phyloP scores from a whole-genome alignment of 2,888 invertebrate species.

The Elysia crispata region DNA sequence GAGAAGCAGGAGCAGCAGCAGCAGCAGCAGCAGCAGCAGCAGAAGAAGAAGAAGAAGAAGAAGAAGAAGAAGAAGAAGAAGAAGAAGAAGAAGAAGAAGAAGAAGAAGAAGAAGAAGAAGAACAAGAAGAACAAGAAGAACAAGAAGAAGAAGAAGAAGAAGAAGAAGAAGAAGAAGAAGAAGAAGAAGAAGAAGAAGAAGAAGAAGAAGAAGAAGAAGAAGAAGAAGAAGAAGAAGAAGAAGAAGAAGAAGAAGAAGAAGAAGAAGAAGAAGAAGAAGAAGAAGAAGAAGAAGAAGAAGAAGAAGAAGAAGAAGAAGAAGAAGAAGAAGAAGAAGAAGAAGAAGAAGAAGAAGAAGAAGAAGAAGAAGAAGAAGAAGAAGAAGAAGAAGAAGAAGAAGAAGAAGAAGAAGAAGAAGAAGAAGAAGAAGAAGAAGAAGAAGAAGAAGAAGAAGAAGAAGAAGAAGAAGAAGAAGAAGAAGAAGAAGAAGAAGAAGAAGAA shows the following conservation, averaged over 20 bases:
- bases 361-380: conserved; percentile 5
- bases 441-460: not conserved
- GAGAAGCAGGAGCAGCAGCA: conserved; percentile 7
- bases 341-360: conserved; percentile 23
- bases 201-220: conserved; percentile 12
- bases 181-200: conserved; percentile 12
- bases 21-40: conserved; percentile 13
- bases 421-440: conserved; percentile 1
- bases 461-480: conserved; percentile 4
- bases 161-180: conserved; percentile 23
- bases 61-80: not conserved
- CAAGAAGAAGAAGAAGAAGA: not conserved
- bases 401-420: conserved; percentile 14
- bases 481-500: conserved; percentile 5
- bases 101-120: conserved; percentile 11
- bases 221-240: conserved; percentile 20
- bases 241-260: conserved; percentile 3
- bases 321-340: not conserved
- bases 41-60: too few species aligned
- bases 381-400: conserved; percentile 11
- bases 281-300: conserved; percentile 21
- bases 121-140: not conserved
- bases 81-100: not conserved
- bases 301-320: conserved; percentile 6
- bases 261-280: conserved; percentile 3